A percentile compares a stretch with the other conserved stretches of the same genome.
phyloP scores from a whole-genome alignment of 2,113 vertebrate genomes.

The Centropristis striata region DNA sequence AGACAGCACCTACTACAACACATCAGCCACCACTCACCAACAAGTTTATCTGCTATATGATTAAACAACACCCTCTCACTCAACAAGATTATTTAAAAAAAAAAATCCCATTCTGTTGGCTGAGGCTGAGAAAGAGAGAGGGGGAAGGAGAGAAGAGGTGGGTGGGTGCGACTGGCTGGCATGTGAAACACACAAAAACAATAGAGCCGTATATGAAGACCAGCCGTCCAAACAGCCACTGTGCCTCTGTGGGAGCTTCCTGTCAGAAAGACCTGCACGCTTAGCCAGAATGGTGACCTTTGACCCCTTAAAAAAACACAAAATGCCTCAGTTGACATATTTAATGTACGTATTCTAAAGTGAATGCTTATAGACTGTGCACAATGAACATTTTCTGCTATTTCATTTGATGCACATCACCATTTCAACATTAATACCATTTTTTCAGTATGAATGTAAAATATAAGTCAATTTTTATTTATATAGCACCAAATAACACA shows the following conservation, averaged over 20 bases:
- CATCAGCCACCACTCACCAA: slow-evolving; percentile 29
- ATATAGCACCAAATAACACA: no score
- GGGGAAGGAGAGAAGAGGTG: slow-evolving; percentile 21
- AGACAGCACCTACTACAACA: neutral
- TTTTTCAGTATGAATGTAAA: neutral
- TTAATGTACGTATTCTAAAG: slow-evolving; percentile 18
- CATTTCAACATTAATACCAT: neutral
- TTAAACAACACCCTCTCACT: slow-evolving; percentile 47
- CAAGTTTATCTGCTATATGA: slow-evolving; percentile 27
- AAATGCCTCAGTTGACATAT: slow-evolving; percentile 44
- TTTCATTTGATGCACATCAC: neutral
- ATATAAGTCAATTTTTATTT: neutral
- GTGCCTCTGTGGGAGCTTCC: slow-evolving; percentile 60
- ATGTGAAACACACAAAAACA: slow-evolving; percentile 69
- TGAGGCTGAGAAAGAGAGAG: slow-evolving; percentile 21
- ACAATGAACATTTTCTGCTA: slow-evolving; percentile 3
- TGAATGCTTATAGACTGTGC: neutral
- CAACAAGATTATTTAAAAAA: slow-evolving; percentile 34
- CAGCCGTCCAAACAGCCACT: slow-evolving; percentile 8
- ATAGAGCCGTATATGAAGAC: slow-evolving; percentile 53
- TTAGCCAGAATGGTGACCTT: slow-evolving; percentile 46
- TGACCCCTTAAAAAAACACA: slow-evolving; percentile 57
- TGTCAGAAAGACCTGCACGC: slow-evolving; percentile 32
- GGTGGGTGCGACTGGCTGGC: slow-evolving; percentile 45
- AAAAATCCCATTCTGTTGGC: slow-evolving; percentile 11